A percentile compares a stretch with the other conserved stretches of the same genome.
Evolutionary conservation across 2,888 invertebrate species (phyloP).

Genomic region (Notodonta ziczac): DNA sequence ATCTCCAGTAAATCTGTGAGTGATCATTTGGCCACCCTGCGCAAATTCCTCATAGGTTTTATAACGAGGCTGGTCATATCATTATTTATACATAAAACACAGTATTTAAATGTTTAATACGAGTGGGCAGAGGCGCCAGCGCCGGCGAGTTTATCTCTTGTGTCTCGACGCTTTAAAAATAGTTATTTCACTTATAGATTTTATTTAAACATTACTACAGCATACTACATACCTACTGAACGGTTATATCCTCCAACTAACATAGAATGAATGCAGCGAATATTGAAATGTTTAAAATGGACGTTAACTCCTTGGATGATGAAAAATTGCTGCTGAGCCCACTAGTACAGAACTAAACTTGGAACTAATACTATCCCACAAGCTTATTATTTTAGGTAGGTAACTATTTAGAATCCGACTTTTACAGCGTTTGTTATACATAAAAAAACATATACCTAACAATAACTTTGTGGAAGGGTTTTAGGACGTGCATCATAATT

Average conservation of each 20-base stretch:
- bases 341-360: no score
- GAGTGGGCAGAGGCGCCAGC: conserved; percentile 6
- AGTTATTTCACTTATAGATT: conserved; percentile 4
- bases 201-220: conserved; percentile 1
- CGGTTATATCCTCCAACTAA: background rate
- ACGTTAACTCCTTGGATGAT: no score
- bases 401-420: no score
- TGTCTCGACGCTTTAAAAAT: conserved; percentile 6
- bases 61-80: background rate
- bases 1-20: background rate
- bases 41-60: conserved; percentile 1
- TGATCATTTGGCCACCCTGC: conserved; percentile 1
- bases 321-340: no score
- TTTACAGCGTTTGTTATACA: no score
- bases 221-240: conserved; percentile 20
- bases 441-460: no score
- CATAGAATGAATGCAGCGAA: background rate
- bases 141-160: background rate
- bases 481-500: no score
- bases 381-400: no score
- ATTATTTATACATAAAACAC: conserved; percentile 7
- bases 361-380: no score
- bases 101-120: conserved; percentile 4
- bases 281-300: background rate
- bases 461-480: no score